These are phyloP conservation scores for Chelonoidis abingdonii DNA, from an alignment of 2,113 vertebrate genomes.

Conservation along the genomic window DNA sequence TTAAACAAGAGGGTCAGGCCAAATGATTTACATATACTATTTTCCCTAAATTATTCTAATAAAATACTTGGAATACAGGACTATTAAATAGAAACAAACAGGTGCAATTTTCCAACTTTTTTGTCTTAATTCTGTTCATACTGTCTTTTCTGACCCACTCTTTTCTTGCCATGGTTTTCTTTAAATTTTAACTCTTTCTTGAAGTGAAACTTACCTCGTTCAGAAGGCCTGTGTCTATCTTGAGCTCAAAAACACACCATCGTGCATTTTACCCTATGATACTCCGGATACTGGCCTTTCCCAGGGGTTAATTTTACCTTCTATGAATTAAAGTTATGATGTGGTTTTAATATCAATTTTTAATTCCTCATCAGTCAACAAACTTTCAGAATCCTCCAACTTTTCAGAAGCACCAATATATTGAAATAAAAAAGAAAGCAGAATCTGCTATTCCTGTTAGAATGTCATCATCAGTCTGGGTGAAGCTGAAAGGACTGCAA, in stretches of 20 bases:
- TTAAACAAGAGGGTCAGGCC: not conserved
- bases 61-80: not conserved
- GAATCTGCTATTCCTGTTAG: not conserved
- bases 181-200: not conserved
- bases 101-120: not conserved
- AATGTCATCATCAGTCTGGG: not conserved
- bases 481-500: not conserved
- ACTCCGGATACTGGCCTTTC: not conserved
- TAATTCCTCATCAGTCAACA: fast-evolving
- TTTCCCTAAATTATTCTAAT: not conserved
- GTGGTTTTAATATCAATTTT: not conserved
- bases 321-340: not conserved
- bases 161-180: not conserved
- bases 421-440: not conserved
- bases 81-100: not conserved
- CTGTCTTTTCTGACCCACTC: not conserved
- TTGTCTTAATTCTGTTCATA: not conserved
- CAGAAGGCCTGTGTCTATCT: not conserved
- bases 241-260: not conserved
- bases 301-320: not conserved
- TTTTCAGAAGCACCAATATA: not conserved
- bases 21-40: not conserved
- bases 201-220: not conserved
- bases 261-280: not conserved
- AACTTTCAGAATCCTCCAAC: not conserved